Conservation (phyloP, 2,113 vertebrate species). For the Malaclemys terrapin region DNA sequence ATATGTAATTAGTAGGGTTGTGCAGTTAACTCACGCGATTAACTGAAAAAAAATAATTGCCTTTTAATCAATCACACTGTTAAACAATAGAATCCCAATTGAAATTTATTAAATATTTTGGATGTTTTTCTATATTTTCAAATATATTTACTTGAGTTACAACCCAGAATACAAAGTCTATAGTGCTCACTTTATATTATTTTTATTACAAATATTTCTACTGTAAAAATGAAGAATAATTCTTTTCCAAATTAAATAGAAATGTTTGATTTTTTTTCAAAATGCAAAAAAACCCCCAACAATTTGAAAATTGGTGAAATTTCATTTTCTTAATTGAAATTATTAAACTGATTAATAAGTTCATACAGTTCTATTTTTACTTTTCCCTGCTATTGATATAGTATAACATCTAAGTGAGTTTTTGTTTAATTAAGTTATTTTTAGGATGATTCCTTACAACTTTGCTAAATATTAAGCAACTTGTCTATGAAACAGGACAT, state of each 20-base stretch:
- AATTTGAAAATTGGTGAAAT: neutral
- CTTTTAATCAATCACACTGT: too few species aligned
- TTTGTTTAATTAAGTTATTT: neutral
- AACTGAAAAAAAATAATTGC: too few species aligned
- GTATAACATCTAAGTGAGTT: neutral
- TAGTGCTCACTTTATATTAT: too few species aligned
- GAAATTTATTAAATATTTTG: too few species aligned
- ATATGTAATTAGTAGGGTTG: neutral
- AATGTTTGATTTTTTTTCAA: neutral
- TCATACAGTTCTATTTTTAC: neutral
- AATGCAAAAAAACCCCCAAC: neutral
- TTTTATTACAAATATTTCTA: too few species aligned
- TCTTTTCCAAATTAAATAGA: neutral
- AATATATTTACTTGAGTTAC: too few species aligned
- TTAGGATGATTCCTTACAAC: neutral
- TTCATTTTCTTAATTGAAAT: neutral
- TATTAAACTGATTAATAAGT: neutral
- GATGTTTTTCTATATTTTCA: too few species aligned
- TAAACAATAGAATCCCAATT: too few species aligned
- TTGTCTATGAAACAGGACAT: neutral
- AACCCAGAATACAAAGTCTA: too few species aligned
- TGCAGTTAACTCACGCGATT: too few species aligned
- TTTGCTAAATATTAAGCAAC: neutral
- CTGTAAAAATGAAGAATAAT: neutral
- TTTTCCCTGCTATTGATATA: neutral